phyloP scores from a whole-genome alignment of 2,113 vertebrate species.

The Oreochromis niloticus region DNA sequence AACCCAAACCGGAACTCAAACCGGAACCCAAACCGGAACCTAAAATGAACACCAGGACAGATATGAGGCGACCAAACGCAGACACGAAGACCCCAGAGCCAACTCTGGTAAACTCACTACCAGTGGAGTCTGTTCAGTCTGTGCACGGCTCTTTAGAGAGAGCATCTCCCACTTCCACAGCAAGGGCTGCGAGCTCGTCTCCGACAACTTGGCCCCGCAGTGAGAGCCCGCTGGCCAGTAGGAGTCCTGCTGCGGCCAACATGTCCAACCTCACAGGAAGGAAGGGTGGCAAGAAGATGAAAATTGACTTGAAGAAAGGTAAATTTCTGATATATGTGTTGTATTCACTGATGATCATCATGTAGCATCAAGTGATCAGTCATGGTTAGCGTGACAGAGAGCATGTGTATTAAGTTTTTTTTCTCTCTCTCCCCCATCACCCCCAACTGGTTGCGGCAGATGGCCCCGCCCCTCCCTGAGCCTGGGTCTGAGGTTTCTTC shows the following conservation, averaged over 20 bases:
- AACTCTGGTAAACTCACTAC: background rate
- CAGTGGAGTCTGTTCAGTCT: background rate
- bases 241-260: constrained; percentile 60
- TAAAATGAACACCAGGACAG: background rate
- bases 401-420: background rate
- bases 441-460: background rate
- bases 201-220: constrained; percentile 50
- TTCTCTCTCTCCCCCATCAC: background rate
- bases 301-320: constrained; percentile 95
- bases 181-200: background rate
- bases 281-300: constrained; percentile 82
- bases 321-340: background rate
- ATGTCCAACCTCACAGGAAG: constrained; percentile 74
- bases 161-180: background rate
- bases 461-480: background rate
- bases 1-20: background rate
- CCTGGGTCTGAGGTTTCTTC: background rate
- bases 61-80: constrained; percentile 14
- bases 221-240: constrained; percentile 54
- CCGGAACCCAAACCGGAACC: background rate
- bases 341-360: background rate
- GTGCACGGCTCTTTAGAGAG: background rate
- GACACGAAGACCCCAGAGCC: constrained; percentile 14
- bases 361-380: background rate
- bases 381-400: background rate